Evolutionary conservation across 2,797 vertebrate genomes (phyloP).

Genomic region (Dermochelys coriacea): DNA sequence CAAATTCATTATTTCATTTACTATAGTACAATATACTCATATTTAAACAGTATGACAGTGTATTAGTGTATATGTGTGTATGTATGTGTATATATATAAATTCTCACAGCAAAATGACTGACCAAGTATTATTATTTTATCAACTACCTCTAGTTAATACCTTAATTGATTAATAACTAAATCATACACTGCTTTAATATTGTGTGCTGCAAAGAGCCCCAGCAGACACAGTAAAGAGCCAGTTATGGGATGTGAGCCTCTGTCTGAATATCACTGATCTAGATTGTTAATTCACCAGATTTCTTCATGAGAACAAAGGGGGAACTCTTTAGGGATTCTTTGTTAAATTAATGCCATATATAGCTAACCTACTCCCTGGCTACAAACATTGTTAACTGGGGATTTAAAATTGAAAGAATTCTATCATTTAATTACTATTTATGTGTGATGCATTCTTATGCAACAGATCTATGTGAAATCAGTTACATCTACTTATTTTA

Average conservation of each 20-base stretch:
- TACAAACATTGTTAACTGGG: neutral
- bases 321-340: neutral
- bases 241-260: neutral
- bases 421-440: neutral
- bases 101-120: too few relatives aligned
- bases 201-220: neutral
- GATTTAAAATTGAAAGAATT: neutral
- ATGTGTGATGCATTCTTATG: neutral
- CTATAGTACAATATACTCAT: neutral
- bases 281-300: neutral
- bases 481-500: neutral
- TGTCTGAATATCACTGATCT: neutral
- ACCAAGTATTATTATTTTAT: neutral
- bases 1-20: neutral
- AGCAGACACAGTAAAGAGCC: neutral
- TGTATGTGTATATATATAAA: too few relatives aligned
- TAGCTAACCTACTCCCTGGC: neutral
- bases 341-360: neutral
- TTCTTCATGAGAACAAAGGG: neutral
- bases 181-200: neutral
- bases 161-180: neutral
- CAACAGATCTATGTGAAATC: neutral
- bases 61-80: too few relatives aligned
- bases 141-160: neutral
- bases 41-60: neutral